Percentiles rank a stretch among this genome's conserved stretches.
These are phyloP conservation scores for Metellina segmentata DNA, from an alignment of 2,888 invertebrate species.

Conservation along the genomic window DNA sequence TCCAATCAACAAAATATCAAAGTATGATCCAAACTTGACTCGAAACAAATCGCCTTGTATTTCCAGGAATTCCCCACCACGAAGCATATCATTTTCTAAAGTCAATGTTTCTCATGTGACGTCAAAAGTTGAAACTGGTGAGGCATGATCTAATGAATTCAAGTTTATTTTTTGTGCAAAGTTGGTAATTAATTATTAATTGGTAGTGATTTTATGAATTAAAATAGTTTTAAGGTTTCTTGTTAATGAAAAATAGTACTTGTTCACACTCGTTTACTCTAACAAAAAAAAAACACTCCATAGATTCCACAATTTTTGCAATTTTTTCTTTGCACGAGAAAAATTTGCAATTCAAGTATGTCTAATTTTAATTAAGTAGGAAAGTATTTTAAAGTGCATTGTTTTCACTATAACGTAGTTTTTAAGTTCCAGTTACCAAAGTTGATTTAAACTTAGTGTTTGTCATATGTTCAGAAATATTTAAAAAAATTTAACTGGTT, in stretches of 20 bases:
- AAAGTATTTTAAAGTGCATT: too few relatives aligned
- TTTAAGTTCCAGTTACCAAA: too few relatives aligned
- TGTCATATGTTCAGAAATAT: not conserved
- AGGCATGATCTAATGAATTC: not conserved
- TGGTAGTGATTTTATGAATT: too few relatives aligned
- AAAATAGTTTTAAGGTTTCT: too few relatives aligned
- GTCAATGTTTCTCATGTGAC: conserved; percentile 81
- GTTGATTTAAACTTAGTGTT: not conserved
- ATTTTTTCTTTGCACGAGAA: too few relatives aligned
- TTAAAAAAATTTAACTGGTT: not conserved
- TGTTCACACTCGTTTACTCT: too few relatives aligned
- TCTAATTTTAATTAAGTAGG: too few relatives aligned
- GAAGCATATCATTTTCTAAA: conserved; percentile 78
- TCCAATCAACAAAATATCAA: conserved; percentile 82
- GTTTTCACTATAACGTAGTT: not conserved
- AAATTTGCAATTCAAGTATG: too few relatives aligned
- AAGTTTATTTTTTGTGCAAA: not conserved
- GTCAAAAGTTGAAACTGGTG: conserved; percentile 82
- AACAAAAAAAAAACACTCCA: too few relatives aligned
- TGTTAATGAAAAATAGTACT: too few relatives aligned
- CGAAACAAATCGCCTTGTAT: conserved; percentile 54
- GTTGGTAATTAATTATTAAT: too few relatives aligned
- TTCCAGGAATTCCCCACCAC: conserved; percentile 56
- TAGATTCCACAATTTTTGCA: too few relatives aligned
- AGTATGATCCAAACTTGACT: conserved; percentile 76